Percentiles rank a stretch among this genome's conserved stretches.
phyloP scores from a whole-genome alignment of 2,113 vertebrate genomes.

The Coptodon bakossiorum region DNA sequence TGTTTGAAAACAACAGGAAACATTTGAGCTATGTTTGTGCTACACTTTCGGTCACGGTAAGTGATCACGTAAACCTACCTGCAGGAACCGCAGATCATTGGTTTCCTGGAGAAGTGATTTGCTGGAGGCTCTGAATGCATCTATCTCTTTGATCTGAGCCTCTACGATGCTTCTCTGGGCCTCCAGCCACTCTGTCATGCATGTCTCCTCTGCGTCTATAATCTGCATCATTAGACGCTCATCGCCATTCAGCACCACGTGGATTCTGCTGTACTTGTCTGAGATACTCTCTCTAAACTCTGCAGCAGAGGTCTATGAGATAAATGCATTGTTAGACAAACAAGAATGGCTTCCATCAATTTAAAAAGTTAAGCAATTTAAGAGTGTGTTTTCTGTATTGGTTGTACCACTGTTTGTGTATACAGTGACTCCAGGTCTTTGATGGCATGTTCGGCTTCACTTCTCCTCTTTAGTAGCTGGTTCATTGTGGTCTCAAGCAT shows the following conservation, averaged over 20 bases:
- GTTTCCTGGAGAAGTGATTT: conserved; percentile 59
- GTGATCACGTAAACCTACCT: conserved; percentile 28
- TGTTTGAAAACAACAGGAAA: conserved; percentile 27
- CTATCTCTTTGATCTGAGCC: conserved; percentile 52
- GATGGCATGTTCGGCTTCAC: conserved; percentile 51
- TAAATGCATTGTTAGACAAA: neutral
- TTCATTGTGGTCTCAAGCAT: conserved; percentile 46
- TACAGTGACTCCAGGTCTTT: conserved; percentile 63
- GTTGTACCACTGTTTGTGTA: conserved; percentile 57
- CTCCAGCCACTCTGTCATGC: conserved; percentile 60
- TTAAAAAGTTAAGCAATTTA: neutral
- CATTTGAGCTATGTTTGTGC: neutral
- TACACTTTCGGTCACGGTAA: neutral
- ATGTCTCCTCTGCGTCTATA: conserved; percentile 64
- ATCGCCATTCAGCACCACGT: conserved; percentile 59
- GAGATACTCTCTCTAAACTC: conserved; percentile 57
- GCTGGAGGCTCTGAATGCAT: conserved; percentile 47
- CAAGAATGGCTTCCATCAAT: neutral
- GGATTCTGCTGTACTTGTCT: conserved; percentile 68
- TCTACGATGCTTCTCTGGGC: conserved; percentile 48
- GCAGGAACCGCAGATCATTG: conserved; percentile 57
- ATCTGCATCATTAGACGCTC: conserved; percentile 72
- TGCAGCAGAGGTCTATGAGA: conserved; percentile 49
- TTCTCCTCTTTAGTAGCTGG: conserved; percentile 55
- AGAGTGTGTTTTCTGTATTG: neutral